Base-by-base conservation (phyloP, 2,888 invertebrate genomes). In the Tortricodes alternella region DNA sequence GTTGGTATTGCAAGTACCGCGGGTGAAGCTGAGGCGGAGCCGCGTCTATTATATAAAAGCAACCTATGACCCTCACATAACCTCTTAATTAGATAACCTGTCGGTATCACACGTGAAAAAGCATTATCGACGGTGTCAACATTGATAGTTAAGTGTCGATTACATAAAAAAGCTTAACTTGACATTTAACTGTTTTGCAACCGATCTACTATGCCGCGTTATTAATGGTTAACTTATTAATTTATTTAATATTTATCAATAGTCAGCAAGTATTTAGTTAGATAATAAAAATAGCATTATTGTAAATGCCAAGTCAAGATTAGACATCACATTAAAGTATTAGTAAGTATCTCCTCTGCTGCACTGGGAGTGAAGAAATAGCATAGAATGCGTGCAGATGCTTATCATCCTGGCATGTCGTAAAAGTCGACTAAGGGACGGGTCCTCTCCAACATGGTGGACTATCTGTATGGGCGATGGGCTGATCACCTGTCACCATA, bases 141-240 rank as follows among this genome's bases (percentile, higher is more conserved):
- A 65, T 60, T 63, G 60, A 63, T 66, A 59, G 57, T 58, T 67
- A 70, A 74, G 66, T 71, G 72, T 49, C 19, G 37, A 34, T 74
- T 73, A 74, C 60, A 65, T 69, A 69, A 70, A 62, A 24, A 9
- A 59, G 44, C 34, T 48, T 59, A 62, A 55, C 53, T 50, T 62
- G 66, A 57, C 62, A 66, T 65, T 62, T 65, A 53, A 24, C 15
- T n/a, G 18, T 38, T 11, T 16, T 41, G 41, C 62, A 55, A 55
- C 24, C 19, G 16, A 35, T 44, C 16, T 41, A 18, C 21, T 21
- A 24, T 11, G 35, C 16, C 11, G 39, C 35, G 48, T 55, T 27
- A 55, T 55, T 41, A 48, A 18, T 35, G 24, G 19, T 7, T 13
- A 23, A 24, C 24, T 34, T 24, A n/a, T 29, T 48, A n/a, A 43